phyloP scores from a whole-genome alignment of 2,113 vertebrate genomes.

The Sinosuthora webbiana region DNA sequence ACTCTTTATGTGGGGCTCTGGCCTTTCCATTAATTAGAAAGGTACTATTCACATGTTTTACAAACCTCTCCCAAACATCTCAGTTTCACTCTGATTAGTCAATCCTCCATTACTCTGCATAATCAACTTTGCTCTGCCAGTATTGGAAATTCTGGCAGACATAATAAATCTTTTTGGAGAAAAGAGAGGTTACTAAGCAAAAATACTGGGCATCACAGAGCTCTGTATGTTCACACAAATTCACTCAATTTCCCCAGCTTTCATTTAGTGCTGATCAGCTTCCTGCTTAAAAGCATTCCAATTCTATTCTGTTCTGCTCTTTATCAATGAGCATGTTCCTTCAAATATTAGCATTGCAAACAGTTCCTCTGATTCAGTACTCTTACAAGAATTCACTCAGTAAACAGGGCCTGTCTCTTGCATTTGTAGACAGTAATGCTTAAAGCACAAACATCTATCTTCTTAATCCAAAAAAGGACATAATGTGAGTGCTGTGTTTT shows the following conservation, averaged over 20 bases:
- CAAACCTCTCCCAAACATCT: neutral
- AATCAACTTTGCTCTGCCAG: neutral
- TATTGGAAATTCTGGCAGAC: neutral
- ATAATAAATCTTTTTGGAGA: neutral
- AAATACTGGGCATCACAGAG: neutral
- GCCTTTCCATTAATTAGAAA: neutral
- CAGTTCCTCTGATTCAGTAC: neutral
- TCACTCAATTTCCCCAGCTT: neutral
- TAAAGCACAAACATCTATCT: neutral
- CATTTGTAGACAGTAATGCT: neutral
- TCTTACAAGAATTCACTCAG: neutral
- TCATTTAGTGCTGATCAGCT: neutral
- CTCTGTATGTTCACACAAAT: neutral
- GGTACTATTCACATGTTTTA: neutral
- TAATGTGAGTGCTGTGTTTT: neutral
- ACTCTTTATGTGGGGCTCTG: neutral
- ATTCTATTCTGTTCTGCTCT: neutral
- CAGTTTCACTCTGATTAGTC: neutral
- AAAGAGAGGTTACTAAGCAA: neutral
- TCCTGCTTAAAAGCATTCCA: neutral
- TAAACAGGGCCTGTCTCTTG: neutral
- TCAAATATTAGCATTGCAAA: slow-evolving; percentile 28
- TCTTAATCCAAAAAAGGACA: slow-evolving; percentile 31
- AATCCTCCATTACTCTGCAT: neutral
- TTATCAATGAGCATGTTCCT: slow-evolving; percentile 13